Conservation (phyloP, 2,797 vertebrate species). For the Tapera naevia region DNA sequence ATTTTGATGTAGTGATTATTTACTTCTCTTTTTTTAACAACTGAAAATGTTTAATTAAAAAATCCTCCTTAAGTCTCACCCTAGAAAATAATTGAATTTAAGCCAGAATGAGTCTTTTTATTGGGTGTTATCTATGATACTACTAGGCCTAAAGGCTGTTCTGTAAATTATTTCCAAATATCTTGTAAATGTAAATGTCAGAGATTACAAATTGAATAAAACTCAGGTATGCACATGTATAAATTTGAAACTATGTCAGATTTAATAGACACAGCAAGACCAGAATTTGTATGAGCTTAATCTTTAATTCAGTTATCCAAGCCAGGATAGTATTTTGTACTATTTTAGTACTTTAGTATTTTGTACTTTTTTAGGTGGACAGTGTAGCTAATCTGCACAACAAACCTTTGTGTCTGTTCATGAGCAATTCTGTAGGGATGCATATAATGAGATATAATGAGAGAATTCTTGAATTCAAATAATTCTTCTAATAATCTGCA, state of each 20-base stretch:
- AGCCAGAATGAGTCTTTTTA: not conserved
- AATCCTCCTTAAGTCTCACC: not conserved
- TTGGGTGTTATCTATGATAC: not conserved
- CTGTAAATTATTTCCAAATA: not conserved
- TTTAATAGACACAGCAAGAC: not conserved
- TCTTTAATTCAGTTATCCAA: too few species aligned
- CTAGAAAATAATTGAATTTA: not conserved
- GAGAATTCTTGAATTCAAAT: not conserved
- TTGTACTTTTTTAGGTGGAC: too few species aligned
- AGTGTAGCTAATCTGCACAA: not conserved
- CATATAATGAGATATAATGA: not conserved
- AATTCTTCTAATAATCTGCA: not conserved
- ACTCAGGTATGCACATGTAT: not conserved
- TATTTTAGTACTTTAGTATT: too few species aligned
- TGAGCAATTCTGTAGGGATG: not conserved
- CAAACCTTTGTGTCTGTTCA: not conserved
- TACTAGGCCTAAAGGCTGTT: not conserved
- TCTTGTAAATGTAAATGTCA: not conserved
- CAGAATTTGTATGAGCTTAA: not conserved
- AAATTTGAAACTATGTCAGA: not conserved
- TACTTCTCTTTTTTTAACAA: not conserved
- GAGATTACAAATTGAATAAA: not conserved
- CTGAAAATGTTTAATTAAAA: not conserved
- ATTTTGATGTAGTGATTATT: not conserved
- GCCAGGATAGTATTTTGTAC: too few species aligned